Conservation (phyloP, 35 echinoderm and acorn worm genomes). For the Ophioderma brevispina region DNA sequence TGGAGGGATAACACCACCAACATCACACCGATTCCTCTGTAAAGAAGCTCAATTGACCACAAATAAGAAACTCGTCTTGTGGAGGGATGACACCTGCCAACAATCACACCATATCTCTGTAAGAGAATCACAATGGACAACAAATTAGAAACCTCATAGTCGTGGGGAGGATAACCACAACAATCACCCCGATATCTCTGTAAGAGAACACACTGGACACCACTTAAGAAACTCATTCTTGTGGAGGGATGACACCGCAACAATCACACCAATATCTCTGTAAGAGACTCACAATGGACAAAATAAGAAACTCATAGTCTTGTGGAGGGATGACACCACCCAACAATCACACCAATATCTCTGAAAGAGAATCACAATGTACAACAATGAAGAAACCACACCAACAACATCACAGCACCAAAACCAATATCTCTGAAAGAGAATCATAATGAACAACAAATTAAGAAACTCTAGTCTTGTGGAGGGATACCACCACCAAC, state of each 20-base stretch:
- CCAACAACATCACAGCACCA: background rate
- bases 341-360: too few relatives aligned
- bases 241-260: too few relatives aligned
- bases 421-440: background rate
- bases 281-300: too few relatives aligned
- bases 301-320: too few relatives aligned
- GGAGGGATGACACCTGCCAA: background rate
- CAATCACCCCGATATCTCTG: background rate
- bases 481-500: background rate
- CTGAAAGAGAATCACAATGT: too few relatives aligned
- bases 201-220: background rate
- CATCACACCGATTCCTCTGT: slow-evolving; percentile 49
- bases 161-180: background rate
- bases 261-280: too few relatives aligned
- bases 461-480: background rate
- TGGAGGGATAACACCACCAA: slow-evolving; percentile 96
- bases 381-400: too few relatives aligned
- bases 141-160: background rate
- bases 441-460: background rate
- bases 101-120: background rate
- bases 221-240: too few relatives aligned
- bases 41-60: background rate
- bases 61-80: background rate
- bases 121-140: too few relatives aligned
- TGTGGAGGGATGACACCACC: too few relatives aligned